phyloP scores from a whole-genome alignment of 2,113 vertebrate genomes.

The Xerus inauris region DNA sequence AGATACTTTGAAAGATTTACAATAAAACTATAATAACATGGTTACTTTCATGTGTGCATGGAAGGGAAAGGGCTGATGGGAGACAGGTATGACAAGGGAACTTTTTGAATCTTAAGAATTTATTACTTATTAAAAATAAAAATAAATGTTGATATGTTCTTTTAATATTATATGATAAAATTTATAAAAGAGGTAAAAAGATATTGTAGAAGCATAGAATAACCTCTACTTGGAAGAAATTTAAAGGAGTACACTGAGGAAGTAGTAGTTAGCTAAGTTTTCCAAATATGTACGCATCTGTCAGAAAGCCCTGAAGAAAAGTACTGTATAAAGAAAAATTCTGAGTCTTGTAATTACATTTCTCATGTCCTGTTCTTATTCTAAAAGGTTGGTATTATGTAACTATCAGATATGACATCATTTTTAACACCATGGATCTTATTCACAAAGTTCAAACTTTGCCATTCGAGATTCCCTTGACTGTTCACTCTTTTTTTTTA shows the following conservation, averaged over 20 bases:
- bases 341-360: background rate
- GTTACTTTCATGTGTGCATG: background rate
- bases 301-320: background rate
- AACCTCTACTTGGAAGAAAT: background rate
- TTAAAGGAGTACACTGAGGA: background rate
- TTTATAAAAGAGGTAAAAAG: background rate
- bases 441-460: background rate
- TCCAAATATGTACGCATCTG: conserved; percentile 15
- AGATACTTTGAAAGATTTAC: background rate
- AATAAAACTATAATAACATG: background rate
- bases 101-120: background rate
- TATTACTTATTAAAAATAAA: conserved; percentile 9
- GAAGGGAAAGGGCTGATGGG: background rate
- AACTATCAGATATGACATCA: background rate
- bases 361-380: background rate
- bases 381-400: background rate
- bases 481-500: background rate
- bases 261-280: background rate
- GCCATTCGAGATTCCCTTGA: background rate
- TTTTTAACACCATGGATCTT: background rate
- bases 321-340: background rate
- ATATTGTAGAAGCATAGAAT: background rate
- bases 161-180: background rate
- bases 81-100: background rate
- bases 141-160: background rate